Evolutionary conservation across 2,797 vertebrate species (phyloP).

Genomic region (Mycteria americana): DNA sequence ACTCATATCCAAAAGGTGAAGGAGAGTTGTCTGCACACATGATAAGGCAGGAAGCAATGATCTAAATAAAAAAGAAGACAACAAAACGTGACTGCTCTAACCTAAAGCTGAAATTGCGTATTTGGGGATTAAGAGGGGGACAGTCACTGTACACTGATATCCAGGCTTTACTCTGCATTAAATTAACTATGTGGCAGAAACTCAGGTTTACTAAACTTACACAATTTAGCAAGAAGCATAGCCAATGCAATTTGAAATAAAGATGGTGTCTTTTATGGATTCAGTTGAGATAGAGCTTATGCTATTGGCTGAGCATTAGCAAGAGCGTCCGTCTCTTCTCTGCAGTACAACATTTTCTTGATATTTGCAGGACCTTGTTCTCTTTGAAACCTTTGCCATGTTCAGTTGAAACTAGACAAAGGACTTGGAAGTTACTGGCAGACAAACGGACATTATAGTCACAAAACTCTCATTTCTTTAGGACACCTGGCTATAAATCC

Average conservation of each 20-base stretch:
- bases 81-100: neutral
- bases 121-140: neutral
- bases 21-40: conserved; percentile 91
- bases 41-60: conserved; percentile 91
- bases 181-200: neutral
- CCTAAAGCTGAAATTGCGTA: neutral
- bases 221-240: neutral
- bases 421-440: neutral
- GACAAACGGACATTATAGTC: neutral
- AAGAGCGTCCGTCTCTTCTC: neutral
- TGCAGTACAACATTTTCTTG: neutral
- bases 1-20: conserved; percentile 95
- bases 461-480: neutral
- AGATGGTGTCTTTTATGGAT: neutral
- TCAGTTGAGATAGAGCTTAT: neutral
- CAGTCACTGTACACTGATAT: neutral
- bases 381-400: neutral
- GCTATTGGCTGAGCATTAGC: neutral
- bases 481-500: neutral
- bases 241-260: neutral
- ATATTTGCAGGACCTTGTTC: neutral
- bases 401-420: neutral
- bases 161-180: neutral
- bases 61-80: conserved; percentile 67
- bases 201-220: neutral